Evolutionary conservation across 2,113 vertebrate species (phyloP), one percentile per base, ranked within the genome.

Genomic region (Saccopteryx bilineata): DNA sequence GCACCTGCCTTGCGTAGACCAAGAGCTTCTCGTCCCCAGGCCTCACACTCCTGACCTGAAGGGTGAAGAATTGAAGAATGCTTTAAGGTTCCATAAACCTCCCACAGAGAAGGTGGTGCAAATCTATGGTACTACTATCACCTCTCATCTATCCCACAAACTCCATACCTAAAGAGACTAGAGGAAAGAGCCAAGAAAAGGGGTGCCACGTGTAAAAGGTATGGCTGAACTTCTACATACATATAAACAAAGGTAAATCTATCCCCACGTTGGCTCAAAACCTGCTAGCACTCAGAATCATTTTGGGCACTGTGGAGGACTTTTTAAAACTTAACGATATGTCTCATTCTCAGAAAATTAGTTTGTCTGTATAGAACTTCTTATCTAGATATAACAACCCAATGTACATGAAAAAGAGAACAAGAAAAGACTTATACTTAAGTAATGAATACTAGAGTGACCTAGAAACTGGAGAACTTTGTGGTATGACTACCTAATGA

Each of bases 1-100:
- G 75, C 94, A 97, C 82, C 94, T 95, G 93, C 65, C 61, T 66
- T 14, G 0, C 5, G 52, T 33, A 79, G 93, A 21, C 17, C 48
- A 58, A 56, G 13, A 18, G 26, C 2, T 31, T 21, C 68, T 95
- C 54, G n/a, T 84, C 26, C 11, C 86, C 1, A 19, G 5, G 8
- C 72, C 58, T 94, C 52, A 52, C 50, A n/a, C 87, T 93, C 31
- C 84, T 74, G 14, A 74, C 23, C 60, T 71, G 31, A 93, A 72
- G 72, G n/a, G 28, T 61, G 17, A 84, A 23, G 14, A 19, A 1
- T 19, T 28, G 5, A 87, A 52, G 31, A 7, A 56, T 87, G 52
- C 54, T 28, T 17, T 26, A 12, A 56, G 60, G n/a, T 12, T 66
- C 48, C 60, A 66, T 4, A 85, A 63, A 65, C 33, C 23, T 75